Evolutionary conservation across 1,140 invertebrate species (phyloP).

Genomic region (Heliconius eleuchia): DNA sequence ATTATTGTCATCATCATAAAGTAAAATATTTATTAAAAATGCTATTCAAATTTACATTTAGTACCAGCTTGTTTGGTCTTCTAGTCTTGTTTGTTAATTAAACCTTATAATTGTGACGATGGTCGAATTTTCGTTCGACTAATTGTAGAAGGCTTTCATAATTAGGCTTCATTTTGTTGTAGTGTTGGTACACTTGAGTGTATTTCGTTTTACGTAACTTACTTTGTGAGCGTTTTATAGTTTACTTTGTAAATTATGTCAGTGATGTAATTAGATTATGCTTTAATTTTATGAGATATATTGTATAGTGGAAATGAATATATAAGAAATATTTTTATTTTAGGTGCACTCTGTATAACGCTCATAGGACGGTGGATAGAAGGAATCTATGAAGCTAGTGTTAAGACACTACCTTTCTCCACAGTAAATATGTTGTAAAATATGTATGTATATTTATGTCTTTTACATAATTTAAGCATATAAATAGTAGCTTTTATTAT

Average conservation of each 20-base stretch:
- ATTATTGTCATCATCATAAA: too few relatives aligned
- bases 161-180: slow-evolving; percentile 3
- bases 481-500: too few relatives aligned
- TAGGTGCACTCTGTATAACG: too few relatives aligned
- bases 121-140: not conserved
- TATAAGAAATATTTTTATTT: not conserved
- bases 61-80: not conserved
- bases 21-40: not conserved
- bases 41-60: not conserved
- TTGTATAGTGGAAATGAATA: not conserved
- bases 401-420: too few relatives aligned
- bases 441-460: too few relatives aligned
- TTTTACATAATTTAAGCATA: too few relatives aligned
- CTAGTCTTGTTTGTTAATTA: not conserved
- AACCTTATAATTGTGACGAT: slow-evolving; percentile 4
- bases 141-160: not conserved
- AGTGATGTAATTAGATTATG: not conserved
- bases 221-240: not conserved
- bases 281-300: not conserved
- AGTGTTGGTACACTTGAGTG: not conserved
- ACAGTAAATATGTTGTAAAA: too few relatives aligned
- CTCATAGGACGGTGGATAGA: too few relatives aligned
- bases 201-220: not conserved
- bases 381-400: too few relatives aligned
- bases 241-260: not conserved